Conservation (phyloP, 1,140 invertebrate species). For the Caenorhabditis inopinata region DNA sequence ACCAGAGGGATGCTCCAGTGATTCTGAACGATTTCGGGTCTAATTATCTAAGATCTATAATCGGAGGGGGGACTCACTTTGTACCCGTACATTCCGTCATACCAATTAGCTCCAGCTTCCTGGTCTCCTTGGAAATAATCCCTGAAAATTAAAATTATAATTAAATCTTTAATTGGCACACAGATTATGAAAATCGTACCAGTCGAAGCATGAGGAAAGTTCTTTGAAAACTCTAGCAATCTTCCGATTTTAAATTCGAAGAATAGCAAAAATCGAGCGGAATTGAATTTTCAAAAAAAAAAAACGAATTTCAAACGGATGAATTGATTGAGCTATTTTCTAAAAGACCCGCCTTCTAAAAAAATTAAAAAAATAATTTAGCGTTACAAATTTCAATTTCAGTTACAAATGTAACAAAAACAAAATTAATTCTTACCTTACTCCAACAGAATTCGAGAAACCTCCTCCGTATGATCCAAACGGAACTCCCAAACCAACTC, state of each 20-base stretch:
- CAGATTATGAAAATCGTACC: too few species aligned
- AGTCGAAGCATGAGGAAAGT: too few species aligned
- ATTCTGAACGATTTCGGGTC: neutral
- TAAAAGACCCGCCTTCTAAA: too few species aligned
- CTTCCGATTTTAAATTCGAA: too few species aligned
- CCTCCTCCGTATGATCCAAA: constrained; percentile 55
- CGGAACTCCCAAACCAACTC: constrained; percentile 33
- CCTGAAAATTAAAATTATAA: constrained; percentile 32
- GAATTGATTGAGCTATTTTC: too few species aligned
- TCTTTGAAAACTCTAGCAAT: too few species aligned
- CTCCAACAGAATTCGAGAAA: constrained; percentile 49
- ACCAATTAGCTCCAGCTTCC: constrained; percentile 56
- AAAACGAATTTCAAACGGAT: too few species aligned
- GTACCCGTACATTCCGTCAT: constrained; percentile 54
- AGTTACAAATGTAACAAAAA: neutral
- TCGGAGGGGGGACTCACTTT: neutral
- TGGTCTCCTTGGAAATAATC: constrained; percentile 52
- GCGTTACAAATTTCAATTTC: neutral
- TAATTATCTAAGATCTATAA: neutral
- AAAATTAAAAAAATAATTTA: too few species aligned
- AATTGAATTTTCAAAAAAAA: too few species aligned
- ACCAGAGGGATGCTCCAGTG: constrained; percentile 50
- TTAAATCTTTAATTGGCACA: too few species aligned
- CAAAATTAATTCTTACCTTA: constrained; percentile 42
- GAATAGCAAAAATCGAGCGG: too few species aligned